phyloP scores from a whole-genome alignment of 2,113 vertebrate genomes.

The Saguinus imperator region DNA sequence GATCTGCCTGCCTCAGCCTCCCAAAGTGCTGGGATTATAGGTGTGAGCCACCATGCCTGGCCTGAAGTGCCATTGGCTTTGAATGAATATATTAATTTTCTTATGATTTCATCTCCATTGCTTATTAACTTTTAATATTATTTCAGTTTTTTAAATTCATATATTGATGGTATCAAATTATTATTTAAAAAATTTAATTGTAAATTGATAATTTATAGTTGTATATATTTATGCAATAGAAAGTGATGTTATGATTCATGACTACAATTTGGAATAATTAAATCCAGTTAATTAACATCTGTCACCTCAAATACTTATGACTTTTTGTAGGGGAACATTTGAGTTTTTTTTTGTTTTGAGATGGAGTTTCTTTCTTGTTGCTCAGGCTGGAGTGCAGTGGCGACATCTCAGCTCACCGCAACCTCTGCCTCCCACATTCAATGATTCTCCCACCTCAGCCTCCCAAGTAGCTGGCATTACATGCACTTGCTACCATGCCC shows the following conservation, averaged over 20 bases:
- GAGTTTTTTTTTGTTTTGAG: not conserved
- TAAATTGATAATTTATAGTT: not conserved
- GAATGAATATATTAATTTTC: slow-evolving; percentile 5
- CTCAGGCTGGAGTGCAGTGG: too few relatives aligned
- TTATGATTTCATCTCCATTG: not conserved
- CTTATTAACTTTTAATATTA: not conserved
- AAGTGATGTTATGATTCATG: not conserved
- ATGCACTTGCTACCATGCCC: too few relatives aligned
- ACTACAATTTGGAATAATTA: not conserved
- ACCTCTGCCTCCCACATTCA: too few relatives aligned
- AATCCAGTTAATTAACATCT: not conserved
- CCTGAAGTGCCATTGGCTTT: not conserved
- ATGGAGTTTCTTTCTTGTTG: too few relatives aligned
- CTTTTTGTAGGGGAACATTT: not conserved
- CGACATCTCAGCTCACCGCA: too few relatives aligned
- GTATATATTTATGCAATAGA: not conserved
- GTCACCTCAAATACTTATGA: not conserved
- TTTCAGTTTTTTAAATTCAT: slow-evolving; percentile 1
- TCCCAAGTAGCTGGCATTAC: too few relatives aligned
- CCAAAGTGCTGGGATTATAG: too few relatives aligned
- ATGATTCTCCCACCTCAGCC: too few relatives aligned
- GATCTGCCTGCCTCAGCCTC: too few relatives aligned
- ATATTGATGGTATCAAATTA: not conserved
- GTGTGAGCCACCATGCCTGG: too few relatives aligned
- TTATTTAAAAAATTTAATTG: not conserved